These are phyloP conservation scores for Harpalus rubripes DNA, from an alignment of 2,888 invertebrate genomes.

Conservation along the genomic window DNA sequence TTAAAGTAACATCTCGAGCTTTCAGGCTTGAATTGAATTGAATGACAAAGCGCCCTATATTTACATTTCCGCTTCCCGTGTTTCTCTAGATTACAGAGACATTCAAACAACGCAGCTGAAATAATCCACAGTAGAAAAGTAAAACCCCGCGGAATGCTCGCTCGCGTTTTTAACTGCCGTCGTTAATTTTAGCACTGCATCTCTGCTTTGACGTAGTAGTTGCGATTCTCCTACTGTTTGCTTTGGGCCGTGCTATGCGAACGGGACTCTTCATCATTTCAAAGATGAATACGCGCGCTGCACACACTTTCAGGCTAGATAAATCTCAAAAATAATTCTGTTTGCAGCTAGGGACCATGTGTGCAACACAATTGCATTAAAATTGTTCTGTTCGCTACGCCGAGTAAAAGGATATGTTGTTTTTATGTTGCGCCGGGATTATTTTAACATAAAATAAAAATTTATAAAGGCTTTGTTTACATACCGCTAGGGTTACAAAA, in stretches of 20 bases:
- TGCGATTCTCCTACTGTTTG: constrained; percentile 31
- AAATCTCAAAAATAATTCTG: constrained; percentile 42
- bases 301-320: constrained; percentile 18
- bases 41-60: constrained; percentile 42
- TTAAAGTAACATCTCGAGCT: constrained; percentile 10
- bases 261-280: neutral
- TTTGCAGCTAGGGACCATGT: constrained; percentile 30
- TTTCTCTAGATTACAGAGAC: constrained; percentile 33
- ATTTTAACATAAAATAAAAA: neutral
- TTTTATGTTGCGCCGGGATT: constrained; percentile 27
- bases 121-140: constrained; percentile 30
- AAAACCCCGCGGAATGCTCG: constrained; percentile 43
- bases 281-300: constrained; percentile 17
- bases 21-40: neutral
- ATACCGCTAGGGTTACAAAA: neutral
- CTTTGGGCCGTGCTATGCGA: neutral
- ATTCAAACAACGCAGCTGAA: constrained; percentile 50
- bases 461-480: neutral
- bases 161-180: constrained; percentile 28
- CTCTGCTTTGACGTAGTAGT: constrained; percentile 32
- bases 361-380: constrained; percentile 46
- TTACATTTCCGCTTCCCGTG: constrained; percentile 49
- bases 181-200: constrained; percentile 51
- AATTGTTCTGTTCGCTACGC: neutral
- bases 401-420: neutral